These are phyloP conservation scores for Coleophora deauratella DNA, from an alignment of 2,888 invertebrate species.

Conservation along the genomic window DNA sequence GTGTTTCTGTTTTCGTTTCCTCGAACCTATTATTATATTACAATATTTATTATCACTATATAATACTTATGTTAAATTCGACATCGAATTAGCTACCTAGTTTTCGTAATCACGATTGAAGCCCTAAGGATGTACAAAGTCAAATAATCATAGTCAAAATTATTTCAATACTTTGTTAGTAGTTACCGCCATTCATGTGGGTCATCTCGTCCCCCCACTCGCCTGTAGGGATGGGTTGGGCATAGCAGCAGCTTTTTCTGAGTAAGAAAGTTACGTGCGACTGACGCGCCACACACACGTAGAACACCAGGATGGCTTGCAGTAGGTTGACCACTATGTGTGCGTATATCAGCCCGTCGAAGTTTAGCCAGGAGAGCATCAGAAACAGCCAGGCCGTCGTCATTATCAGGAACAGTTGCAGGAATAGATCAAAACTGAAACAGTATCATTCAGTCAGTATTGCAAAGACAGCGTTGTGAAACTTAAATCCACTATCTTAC, in stretches of 20 bases:
- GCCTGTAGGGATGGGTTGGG: slow-evolving; percentile 80
- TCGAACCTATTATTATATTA: no score
- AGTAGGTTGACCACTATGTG: slow-evolving; percentile 85
- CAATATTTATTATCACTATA: no score
- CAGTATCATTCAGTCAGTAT: slow-evolving; percentile 18
- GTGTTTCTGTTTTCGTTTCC: no score
- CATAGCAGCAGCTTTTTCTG: slow-evolving; percentile 86
- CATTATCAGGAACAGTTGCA: slow-evolving; percentile 83
- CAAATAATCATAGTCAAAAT: no score
- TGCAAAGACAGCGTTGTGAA: background rate
- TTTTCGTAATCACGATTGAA: no score
- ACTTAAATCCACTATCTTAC: no score
- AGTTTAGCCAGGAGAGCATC: slow-evolving; percentile 82
- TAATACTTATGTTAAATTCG: no score
- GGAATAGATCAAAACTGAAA: slow-evolving; percentile 86
- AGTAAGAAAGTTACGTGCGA: slow-evolving; percentile 85
- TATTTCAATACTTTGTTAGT: slow-evolving; percentile 28
- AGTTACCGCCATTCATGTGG: slow-evolving; percentile 83
- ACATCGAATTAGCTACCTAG: no score
- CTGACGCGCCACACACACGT: slow-evolving; percentile 85
- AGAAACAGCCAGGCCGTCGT: slow-evolving; percentile 84
- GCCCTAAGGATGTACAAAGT: no score
- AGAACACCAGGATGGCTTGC: slow-evolving; percentile 82
- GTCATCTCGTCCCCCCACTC: slow-evolving; percentile 94
- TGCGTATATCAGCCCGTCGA: slow-evolving; percentile 81